A percentile compares a stretch with the other conserved stretches of the same genome.
These are phyloP conservation scores for Zaprionus bogoriensis DNA, from an alignment of 2,888 invertebrate genomes.

Conservation along the genomic window DNA sequence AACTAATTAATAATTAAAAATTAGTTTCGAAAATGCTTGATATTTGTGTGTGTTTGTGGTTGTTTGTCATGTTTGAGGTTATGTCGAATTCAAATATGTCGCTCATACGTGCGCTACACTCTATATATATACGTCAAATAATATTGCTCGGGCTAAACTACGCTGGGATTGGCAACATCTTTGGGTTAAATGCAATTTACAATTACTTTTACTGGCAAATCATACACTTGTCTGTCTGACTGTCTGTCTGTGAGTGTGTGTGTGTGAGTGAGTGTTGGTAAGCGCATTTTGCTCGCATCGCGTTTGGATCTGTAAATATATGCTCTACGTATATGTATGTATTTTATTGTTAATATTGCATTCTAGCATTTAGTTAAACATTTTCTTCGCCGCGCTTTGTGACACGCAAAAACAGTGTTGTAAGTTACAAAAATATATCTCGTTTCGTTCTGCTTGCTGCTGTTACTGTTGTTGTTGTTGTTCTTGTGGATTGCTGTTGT, in stretches of 20 bases:
- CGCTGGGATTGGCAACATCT: slow-evolving; percentile 67
- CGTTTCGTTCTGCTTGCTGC: slow-evolving; percentile 28
- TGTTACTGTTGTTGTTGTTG: slow-evolving; percentile 4
- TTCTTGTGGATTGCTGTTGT: slow-evolving; percentile 4
- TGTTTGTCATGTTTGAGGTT: slow-evolving; percentile 39
- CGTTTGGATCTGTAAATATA: slow-evolving; percentile 50
- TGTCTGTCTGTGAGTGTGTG: neutral
- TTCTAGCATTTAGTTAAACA: slow-evolving; percentile 43
- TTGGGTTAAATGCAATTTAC: slow-evolving; percentile 71
- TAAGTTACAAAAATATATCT: slow-evolving; percentile 72
- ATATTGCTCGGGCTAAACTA: slow-evolving; percentile 27
- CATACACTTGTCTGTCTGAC: neutral
- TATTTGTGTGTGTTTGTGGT: slow-evolving; percentile 19
- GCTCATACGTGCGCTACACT: neutral
- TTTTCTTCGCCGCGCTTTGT: slow-evolving; percentile 59
- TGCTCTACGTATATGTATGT: slow-evolving; percentile 37
- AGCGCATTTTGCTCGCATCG: slow-evolving; percentile 52
- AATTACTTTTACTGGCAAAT: slow-evolving; percentile 24
- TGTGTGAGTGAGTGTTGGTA: slow-evolving; percentile 22
- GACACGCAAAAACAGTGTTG: slow-evolving; percentile 72
- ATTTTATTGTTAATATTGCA: slow-evolving; percentile 55
- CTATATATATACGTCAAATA: slow-evolving; percentile 18
- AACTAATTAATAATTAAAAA: slow-evolving; percentile 70
- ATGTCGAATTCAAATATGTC: slow-evolving; percentile 31
- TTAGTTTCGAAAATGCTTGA: slow-evolving; percentile 51